Percentiles rank a stretch among this genome's conserved stretches.
These are phyloP conservation scores for Drosophila recens DNA, from an alignment of 2,888 invertebrate genomes.

Conservation along the genomic window DNA sequence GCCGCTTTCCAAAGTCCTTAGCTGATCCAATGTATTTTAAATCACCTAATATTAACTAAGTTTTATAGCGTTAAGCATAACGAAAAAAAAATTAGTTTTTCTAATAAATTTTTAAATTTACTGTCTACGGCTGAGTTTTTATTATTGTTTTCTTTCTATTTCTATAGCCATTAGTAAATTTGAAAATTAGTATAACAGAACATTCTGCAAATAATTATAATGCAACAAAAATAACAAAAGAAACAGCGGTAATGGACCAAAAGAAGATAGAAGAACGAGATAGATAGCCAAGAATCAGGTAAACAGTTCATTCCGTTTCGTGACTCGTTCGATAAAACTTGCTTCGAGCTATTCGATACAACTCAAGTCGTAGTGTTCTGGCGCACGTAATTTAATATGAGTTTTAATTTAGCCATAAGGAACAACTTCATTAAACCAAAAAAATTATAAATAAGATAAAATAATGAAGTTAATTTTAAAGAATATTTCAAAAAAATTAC, in stretches of 20 bases:
- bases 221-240: too few relatives aligned
- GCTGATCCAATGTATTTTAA: slow-evolving; percentile 57
- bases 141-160: too few relatives aligned
- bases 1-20: slow-evolving; percentile 87
- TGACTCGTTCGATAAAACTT: slow-evolving; percentile 6
- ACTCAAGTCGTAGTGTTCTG: slow-evolving; percentile 21
- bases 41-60: slow-evolving; percentile 46
- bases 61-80: slow-evolving; percentile 10
- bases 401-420: too few relatives aligned
- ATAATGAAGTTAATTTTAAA: too few relatives aligned
- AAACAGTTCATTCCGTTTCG: slow-evolving; percentile 13
- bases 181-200: too few relatives aligned
- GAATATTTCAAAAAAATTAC: too few relatives aligned
- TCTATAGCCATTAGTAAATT: too few relatives aligned
- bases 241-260: not conserved
- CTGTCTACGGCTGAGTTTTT: slow-evolving; percentile 1
- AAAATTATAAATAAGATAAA: too few relatives aligned
- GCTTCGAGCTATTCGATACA: slow-evolving; percentile 5
- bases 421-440: too few relatives aligned
- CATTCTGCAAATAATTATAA: too few relatives aligned
- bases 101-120: slow-evolving; percentile 36
- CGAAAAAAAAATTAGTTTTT: slow-evolving; percentile 3
- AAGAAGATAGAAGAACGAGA: too few relatives aligned
- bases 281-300: not conserved
- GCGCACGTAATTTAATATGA: not conserved